A percentile compares a stretch with the other conserved stretches of the same genome.
Conservation (phyloP, 2,113 vertebrate genomes). For the Brachyhypopomus gauderio region DNA sequence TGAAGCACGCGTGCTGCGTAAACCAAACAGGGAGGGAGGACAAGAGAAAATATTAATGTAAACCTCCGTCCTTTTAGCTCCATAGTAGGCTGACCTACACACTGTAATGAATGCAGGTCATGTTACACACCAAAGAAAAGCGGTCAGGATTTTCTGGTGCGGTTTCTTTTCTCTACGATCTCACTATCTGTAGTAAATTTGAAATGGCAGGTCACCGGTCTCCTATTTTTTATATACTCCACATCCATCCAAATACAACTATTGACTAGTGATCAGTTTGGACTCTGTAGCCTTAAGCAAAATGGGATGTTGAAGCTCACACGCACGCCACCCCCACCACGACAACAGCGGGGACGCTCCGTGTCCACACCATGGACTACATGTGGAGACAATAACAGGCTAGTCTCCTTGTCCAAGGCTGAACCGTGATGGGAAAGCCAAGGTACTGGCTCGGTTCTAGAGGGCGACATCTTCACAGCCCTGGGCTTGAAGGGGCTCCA, state of each 20-base stretch:
- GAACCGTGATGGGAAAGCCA: neutral
- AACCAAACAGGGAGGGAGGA: neutral
- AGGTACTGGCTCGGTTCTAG: neutral
- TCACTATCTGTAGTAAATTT: too few relatives aligned
- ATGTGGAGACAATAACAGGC: neutral
- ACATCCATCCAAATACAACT: too few relatives aligned
- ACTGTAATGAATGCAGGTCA: neutral
- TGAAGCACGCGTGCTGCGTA: neutral
- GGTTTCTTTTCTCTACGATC: too few relatives aligned
- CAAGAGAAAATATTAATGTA: neutral
- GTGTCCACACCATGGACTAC: neutral
- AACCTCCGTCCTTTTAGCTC: neutral
- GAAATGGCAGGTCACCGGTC: too few relatives aligned
- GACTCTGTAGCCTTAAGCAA: neutral
- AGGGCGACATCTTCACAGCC: conserved; percentile 11
- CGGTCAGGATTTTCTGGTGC: too few relatives aligned
- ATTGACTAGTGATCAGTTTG: neutral
- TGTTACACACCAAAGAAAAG: neutral
- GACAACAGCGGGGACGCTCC: neutral
- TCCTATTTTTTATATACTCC: too few relatives aligned
- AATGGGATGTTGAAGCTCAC: neutral
- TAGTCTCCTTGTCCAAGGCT: neutral
- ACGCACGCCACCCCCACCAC: neutral
- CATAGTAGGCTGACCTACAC: too few relatives aligned
- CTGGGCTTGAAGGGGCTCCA: conserved; percentile 18